Percentiles rank a stretch among this genome's conserved stretches.
These are phyloP conservation scores for Chrysodeixis includens DNA, from an alignment of 2,888 invertebrate genomes.

Conservation along the genomic window DNA sequence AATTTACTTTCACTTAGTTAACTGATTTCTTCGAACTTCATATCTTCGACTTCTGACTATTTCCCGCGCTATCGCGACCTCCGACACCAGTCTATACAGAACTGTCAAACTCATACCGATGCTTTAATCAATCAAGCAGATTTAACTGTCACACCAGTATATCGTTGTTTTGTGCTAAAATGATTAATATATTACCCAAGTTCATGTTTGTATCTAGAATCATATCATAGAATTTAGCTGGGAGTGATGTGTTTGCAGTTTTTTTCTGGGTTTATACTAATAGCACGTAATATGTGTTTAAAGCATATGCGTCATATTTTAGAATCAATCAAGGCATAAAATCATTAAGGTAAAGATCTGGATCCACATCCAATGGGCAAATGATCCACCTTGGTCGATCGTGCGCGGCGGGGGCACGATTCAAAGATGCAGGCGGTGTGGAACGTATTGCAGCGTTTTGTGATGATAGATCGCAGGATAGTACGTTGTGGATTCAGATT, in stretches of 20 bases:
- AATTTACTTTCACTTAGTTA: not conserved
- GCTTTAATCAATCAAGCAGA: conserved; percentile 56
- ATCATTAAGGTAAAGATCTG: too few species aligned
- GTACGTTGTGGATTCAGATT: too few species aligned
- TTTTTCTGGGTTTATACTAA: not conserved
- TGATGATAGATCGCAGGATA: too few species aligned
- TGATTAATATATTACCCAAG: conserved; percentile 50
- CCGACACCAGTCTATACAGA: conserved; percentile 49
- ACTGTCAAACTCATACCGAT: conserved; percentile 45
- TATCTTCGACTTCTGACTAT: conserved; percentile 9
- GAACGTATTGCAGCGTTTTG: too few species aligned
- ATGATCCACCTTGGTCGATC: too few species aligned
- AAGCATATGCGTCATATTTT: not conserved
- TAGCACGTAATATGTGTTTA: not conserved
- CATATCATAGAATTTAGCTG: conserved; percentile 23
- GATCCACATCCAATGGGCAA: too few species aligned
- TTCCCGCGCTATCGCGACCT: conserved; percentile 39
- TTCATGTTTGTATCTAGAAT: conserved; percentile 38
- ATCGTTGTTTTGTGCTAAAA: conserved; percentile 56
- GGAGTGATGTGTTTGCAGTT: not conserved
- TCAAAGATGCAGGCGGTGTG: too few species aligned
- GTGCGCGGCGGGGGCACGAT: too few species aligned
- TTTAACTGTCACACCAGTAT: conserved; percentile 51
- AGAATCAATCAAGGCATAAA: too few species aligned
- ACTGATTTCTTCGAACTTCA: conserved; percentile 26